These are phyloP conservation scores for Bugulina stolonifera DNA, from an alignment of 2,888 invertebrate species.

Conservation along the genomic window DNA sequence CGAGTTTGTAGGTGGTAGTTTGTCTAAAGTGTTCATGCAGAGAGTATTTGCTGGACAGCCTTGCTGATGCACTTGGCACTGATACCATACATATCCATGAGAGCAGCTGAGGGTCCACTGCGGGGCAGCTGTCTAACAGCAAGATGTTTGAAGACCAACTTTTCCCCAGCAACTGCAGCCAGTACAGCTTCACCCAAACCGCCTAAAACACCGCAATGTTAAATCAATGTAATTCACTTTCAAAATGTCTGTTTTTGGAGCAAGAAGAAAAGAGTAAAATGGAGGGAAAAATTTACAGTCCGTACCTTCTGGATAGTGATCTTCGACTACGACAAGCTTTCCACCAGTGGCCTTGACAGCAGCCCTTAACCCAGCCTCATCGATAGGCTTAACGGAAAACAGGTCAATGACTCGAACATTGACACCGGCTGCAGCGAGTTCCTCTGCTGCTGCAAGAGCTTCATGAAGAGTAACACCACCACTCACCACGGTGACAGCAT, in stretches of 20 bases:
- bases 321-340: slow-evolving; percentile 84
- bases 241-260: no score
- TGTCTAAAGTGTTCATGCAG: not conserved
- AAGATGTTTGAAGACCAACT: slow-evolving; percentile 69
- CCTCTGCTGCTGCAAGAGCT: slow-evolving; percentile 74
- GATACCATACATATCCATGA: slow-evolving; percentile 84
- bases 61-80: slow-evolving; percentile 71
- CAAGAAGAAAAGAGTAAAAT: no score
- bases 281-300: not conserved
- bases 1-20: no score
- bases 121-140: slow-evolving; percentile 79
- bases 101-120: slow-evolving; percentile 79
- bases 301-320: slow-evolving; percentile 85
- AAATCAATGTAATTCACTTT: no score
- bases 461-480: slow-evolving; percentile 91
- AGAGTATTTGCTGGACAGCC: slow-evolving; percentile 55
- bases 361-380: slow-evolving; percentile 67
- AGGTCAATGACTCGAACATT: slow-evolving; percentile 81
- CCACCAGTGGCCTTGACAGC: slow-evolving; percentile 76
- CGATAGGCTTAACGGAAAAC: slow-evolving; percentile 93
- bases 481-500: slow-evolving; percentile 80
- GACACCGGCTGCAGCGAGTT: slow-evolving; percentile 63
- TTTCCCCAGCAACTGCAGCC: slow-evolving; percentile 69
- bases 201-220: slow-evolving; percentile 62
- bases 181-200: slow-evolving; percentile 93